Conservation (phyloP, 2,797 vertebrate species). For the Setipinna tenuifilis region DNA sequence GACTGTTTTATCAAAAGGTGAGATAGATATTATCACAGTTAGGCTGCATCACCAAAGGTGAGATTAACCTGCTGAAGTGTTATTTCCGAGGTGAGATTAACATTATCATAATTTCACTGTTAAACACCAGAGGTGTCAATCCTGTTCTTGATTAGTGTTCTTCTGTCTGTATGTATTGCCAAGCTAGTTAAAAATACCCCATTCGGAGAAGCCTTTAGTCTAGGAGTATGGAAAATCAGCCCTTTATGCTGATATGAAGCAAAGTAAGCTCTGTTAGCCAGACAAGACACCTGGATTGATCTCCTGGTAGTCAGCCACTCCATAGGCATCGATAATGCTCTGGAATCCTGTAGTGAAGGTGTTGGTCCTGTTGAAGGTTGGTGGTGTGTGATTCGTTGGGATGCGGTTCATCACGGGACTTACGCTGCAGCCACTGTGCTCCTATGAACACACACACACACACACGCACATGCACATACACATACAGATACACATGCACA, state of each 20-base stretch:
- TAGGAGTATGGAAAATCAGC: not conserved
- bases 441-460: slow-evolving; percentile 34
- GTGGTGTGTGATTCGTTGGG: slow-evolving; percentile 44
- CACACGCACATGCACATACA: not conserved
- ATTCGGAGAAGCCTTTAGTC: no score
- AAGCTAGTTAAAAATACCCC: no score
- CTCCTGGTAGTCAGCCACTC: slow-evolving; percentile 49
- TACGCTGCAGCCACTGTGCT: slow-evolving; percentile 44
- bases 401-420: slow-evolving; percentile 45
- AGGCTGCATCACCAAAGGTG: no score
- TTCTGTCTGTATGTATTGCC: no score
- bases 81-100: not conserved
- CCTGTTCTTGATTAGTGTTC: no score
- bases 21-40: no score
- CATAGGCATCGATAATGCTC: slow-evolving; percentile 46
- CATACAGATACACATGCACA: not conserved
- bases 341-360: slow-evolving; percentile 44
- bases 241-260: not conserved
- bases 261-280: not conserved
- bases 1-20: no score
- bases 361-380: slow-evolving; percentile 55
- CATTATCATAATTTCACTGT: not conserved
- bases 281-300: slow-evolving; percentile 47
- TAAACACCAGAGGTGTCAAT: no score
- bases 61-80: no score